These are phyloP conservation scores for Caenorhabditis remanei DNA, from an alignment of 1,140 invertebrate species.

Conservation along the genomic window DNA sequence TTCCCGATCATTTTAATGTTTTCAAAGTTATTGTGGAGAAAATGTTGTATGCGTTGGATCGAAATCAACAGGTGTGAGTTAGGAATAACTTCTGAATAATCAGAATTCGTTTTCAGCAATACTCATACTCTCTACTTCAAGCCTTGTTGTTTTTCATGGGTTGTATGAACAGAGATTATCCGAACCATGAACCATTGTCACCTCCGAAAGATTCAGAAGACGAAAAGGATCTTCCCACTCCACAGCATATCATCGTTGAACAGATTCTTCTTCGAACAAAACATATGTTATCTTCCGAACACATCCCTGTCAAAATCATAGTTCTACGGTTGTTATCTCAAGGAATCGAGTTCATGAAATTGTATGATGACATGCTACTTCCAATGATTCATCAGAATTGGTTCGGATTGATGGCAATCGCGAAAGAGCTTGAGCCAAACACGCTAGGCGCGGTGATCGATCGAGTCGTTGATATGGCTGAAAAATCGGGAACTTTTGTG, in stretches of 20 bases:
- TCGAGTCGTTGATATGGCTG: neutral
- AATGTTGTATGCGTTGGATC: constrained; percentile 37
- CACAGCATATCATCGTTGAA: neutral
- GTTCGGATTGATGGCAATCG: neutral
- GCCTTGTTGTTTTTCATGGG: neutral
- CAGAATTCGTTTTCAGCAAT: neutral
- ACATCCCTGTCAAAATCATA: neutral
- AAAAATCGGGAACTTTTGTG: neutral
- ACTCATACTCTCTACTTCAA: neutral
- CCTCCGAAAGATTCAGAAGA: constrained; percentile 1
- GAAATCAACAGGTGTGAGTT: neutral
- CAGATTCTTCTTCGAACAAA: constrained; percentile 45
- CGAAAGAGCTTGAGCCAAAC: neutral
- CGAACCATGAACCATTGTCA: neutral
- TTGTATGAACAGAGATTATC: neutral
- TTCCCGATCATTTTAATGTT: neutral
- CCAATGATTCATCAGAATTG: constrained; percentile 63
- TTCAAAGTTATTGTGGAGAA: constrained; percentile 32
- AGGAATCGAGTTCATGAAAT: constrained; percentile 26
- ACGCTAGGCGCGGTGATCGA: neutral
- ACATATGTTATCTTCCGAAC: constrained; percentile 36
- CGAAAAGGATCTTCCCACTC: neutral
- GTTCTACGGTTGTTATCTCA: neutral
- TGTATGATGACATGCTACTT: constrained; percentile 52
- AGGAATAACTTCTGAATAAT: too few species aligned